phyloP scores from a whole-genome alignment of 2,888 invertebrate species.

The Chrysomela aeneicollis region DNA sequence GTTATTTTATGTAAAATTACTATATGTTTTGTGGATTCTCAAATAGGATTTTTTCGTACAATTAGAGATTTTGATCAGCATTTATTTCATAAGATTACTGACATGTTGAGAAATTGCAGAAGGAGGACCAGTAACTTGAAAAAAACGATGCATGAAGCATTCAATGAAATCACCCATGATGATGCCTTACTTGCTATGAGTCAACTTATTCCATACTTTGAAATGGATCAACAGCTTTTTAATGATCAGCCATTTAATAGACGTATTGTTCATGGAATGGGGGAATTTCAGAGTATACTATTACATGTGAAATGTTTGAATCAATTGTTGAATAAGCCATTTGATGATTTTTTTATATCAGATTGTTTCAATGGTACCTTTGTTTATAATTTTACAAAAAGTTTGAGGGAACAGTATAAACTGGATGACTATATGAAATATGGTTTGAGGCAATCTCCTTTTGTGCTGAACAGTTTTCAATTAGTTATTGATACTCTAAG shows the following conservation, averaged over 20 bases:
- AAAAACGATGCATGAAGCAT: constrained; percentile 58
- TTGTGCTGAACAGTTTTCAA: constrained; percentile 26
- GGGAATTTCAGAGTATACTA: constrained; percentile 73
- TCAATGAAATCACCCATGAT: constrained; percentile 64
- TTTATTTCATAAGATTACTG: constrained; percentile 4
- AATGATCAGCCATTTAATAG: constrained; percentile 67
- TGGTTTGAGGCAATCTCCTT: constrained; percentile 35
- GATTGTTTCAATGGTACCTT: constrained; percentile 78
- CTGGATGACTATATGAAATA: constrained; percentile 44
- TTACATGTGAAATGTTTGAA: constrained; percentile 70
- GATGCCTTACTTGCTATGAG: constrained; percentile 69
- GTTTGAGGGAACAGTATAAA: constrained; percentile 62
- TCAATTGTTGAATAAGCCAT: constrained; percentile 69
- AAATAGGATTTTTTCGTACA: constrained; percentile 66
- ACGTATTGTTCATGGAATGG: constrained; percentile 69
- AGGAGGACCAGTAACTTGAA: constrained; percentile 17
- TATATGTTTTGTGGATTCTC: constrained; percentile 67
- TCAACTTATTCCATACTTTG: constrained; percentile 67
- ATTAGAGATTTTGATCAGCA: constrained; percentile 43
- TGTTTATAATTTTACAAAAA: constrained; percentile 74
- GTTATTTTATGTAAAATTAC: constrained; percentile 67
- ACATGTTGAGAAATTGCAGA: constrained; percentile 3
- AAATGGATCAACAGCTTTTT: constrained; percentile 65
- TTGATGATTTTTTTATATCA: constrained; percentile 66
- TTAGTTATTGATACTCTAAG: constrained; percentile 25